Evolutionary conservation across 1,140 invertebrate species (phyloP).

Genomic region (Hyphantria cunea): DNA sequence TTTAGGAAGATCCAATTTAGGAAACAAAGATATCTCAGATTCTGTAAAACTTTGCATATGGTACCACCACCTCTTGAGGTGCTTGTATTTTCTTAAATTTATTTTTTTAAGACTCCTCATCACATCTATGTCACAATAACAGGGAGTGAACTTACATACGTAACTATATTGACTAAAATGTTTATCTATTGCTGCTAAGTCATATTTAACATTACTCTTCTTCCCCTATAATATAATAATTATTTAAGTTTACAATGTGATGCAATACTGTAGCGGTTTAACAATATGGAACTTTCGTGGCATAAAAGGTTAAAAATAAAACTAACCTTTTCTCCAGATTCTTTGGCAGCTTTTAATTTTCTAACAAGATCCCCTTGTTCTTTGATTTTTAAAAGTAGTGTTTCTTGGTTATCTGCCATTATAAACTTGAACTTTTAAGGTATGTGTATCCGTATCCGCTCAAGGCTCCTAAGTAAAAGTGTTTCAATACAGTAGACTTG

Average conservation of each 20-base stretch:
- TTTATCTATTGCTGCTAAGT: constrained; percentile 61
- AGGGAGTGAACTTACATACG: constrained; percentile 80
- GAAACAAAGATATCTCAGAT: constrained; percentile 76
- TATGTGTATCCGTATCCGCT: constrained; percentile 27
- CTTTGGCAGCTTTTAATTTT: constrained; percentile 90
- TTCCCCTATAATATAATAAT: constrained; percentile 57
- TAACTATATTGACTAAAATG: constrained; percentile 82
- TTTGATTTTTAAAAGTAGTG: constrained; percentile 87
- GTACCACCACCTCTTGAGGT: constrained; percentile 83
- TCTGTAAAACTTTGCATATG: constrained; percentile 83
- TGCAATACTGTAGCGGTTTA: constrained; percentile 37
- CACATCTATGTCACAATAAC: constrained; percentile 78
- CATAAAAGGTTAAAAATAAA: neutral
- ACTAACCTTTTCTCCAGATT: constrained; percentile 87
- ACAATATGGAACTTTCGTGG: constrained; percentile 20
- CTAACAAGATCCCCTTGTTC: constrained; percentile 91
- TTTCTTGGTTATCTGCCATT: constrained; percentile 74
- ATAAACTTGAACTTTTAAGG: constrained; percentile 26
- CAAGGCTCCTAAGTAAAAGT: constrained; percentile 54
- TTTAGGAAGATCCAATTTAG: constrained; percentile 47
- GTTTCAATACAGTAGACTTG: constrained; percentile 38
- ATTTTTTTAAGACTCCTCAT: constrained; percentile 66
- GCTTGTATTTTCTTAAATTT: constrained; percentile 66
- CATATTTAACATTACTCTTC: constrained; percentile 38
- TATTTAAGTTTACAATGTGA: constrained; percentile 33